These are phyloP conservation scores for Morbakka virulenta DNA, from an alignment of 30 jellyfish, hydroid and myxozoan genomes.

Conservation along the genomic window DNA sequence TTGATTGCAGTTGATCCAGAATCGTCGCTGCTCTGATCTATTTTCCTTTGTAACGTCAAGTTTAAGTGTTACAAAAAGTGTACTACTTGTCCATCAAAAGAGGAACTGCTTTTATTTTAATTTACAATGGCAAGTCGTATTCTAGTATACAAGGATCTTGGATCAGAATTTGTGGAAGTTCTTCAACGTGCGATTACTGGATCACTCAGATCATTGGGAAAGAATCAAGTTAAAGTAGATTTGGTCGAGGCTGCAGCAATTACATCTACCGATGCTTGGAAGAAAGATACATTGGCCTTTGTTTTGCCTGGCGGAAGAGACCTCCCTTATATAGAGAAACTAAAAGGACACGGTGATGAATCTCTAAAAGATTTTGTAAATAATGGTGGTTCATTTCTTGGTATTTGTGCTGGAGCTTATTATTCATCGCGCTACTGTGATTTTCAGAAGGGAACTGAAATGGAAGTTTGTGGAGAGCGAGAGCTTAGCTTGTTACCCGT, in stretches of 20 bases:
- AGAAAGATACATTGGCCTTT: slow-evolving; percentile 23
- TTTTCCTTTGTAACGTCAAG: too few relatives aligned
- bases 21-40: too few relatives aligned
- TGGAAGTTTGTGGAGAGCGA: slow-evolving; percentile 77
- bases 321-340: slow-evolving; percentile 57
- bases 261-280: too few relatives aligned
- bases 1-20: too few relatives aligned
- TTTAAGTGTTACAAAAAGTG: too few relatives aligned
- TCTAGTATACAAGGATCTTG: slow-evolving; percentile 59
- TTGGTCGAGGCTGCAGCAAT: too few relatives aligned
- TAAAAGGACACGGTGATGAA: slow-evolving; percentile 31
- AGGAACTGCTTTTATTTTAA: too few relatives aligned
- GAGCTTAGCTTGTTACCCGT: slow-evolving; percentile 62
- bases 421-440: slow-evolving; percentile 59
- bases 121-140: too few relatives aligned
- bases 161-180: slow-evolving; percentile 50
- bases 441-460: too few relatives aligned
- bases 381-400: slow-evolving; percentile 76
- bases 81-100: too few relatives aligned
- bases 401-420: slow-evolving; percentile 95
- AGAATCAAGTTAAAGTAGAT: too few relatives aligned
- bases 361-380: slow-evolving; percentile 24
- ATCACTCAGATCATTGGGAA: neutral
- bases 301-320: slow-evolving; percentile 93
- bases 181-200: slow-evolving; percentile 15